Base-by-base conservation (phyloP, 2,113 vertebrate genomes). In the Camelus dromedarius region DNA sequence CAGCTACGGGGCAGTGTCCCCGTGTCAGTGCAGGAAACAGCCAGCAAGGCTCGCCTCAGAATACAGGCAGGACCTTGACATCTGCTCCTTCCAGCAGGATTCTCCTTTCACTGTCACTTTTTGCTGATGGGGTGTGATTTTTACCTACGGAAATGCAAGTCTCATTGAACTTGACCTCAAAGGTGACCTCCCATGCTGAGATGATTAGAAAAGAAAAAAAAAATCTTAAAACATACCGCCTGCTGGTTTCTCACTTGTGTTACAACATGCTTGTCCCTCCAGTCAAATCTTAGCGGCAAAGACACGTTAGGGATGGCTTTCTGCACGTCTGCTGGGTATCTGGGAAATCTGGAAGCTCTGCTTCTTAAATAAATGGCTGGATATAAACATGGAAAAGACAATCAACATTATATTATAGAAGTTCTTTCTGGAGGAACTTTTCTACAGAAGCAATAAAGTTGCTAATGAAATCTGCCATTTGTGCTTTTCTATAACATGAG, bases 251-350 rank as follows among this genome's bases (percentile, higher is more conserved):
- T 99, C 96, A 99, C 99, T 72, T 97, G 97, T 9, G 99, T 99
- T 81, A 99, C 99, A 66, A 99, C 98, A 30, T 98, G 98, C 96
- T 98, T 98, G 92, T 99, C 99, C 83, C 99, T 99, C 99, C 99
- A 99, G 98, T 99, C 99, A 98, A 99, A 99, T 97, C 94, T 99
- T 96, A 96, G 96, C 7, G 99, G 99, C 93, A 99, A 98, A 80
- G 96, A 91, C 9, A 96, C 82, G 35, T 93, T 95, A 20, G 91
- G n/a, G 93, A 89, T 8, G 72, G 69, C 28, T 0, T 2, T 94
- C 15, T 89, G 97, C 95, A 79, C 12, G 66, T 32, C 89, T 67
- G 98, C 97, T 48, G 79, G 5, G 89, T 99, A 99, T 96, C 70
- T 97, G 84, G 98, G 98, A 82, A 98, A 98, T 76, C 76, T 96